Conservation (phyloP, 1,140 invertebrate genomes). For the Drosophila bocki region DNA sequence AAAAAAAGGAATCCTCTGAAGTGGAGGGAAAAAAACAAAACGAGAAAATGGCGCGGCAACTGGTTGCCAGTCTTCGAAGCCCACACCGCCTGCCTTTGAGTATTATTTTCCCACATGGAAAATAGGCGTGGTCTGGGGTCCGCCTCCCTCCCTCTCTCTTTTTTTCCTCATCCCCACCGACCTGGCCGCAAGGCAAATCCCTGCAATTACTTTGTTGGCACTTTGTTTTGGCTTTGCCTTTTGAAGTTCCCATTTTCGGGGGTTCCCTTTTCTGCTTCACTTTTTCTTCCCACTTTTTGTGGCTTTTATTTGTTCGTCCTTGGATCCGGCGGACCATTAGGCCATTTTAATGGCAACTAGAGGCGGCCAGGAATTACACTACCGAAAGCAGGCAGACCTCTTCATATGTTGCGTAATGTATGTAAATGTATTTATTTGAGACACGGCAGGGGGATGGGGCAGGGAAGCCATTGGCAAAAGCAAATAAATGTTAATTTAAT, state of each 20-base stretch:
- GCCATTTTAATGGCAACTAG: constrained; percentile 41
- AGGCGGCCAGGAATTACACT: constrained; percentile 31
- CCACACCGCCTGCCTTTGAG: not conserved
- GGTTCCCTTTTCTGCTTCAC: not conserved
- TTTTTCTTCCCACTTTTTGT: constrained; percentile 15
- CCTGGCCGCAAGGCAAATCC: constrained; percentile 62
- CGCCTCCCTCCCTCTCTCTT: not conserved
- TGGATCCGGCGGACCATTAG: constrained; percentile 36
- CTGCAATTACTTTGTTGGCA: constrained; percentile 77
- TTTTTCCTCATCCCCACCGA: not conserved
- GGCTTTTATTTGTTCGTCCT: constrained; percentile 24
- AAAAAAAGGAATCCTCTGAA: constrained; percentile 6
- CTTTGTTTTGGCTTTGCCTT: constrained; percentile 65
- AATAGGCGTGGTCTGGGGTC: constrained; percentile 41
- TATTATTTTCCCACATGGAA: constrained; percentile 43
- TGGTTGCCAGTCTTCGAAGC: constrained; percentile 32
- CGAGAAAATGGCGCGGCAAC: constrained; percentile 43
- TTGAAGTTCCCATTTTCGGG: constrained; percentile 57
- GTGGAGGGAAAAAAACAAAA: constrained; percentile 15
- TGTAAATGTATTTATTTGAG: constrained; percentile 78
- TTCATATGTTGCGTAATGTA: constrained; percentile 71
- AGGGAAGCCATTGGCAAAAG: constrained; percentile 47
- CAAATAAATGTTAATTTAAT: constrained; percentile 83
- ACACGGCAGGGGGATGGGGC: not conserved
- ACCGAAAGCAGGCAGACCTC: not conserved